phyloP scores from a whole-genome alignment of 2,113 vertebrate genomes.

The Cheilinus undulatus region DNA sequence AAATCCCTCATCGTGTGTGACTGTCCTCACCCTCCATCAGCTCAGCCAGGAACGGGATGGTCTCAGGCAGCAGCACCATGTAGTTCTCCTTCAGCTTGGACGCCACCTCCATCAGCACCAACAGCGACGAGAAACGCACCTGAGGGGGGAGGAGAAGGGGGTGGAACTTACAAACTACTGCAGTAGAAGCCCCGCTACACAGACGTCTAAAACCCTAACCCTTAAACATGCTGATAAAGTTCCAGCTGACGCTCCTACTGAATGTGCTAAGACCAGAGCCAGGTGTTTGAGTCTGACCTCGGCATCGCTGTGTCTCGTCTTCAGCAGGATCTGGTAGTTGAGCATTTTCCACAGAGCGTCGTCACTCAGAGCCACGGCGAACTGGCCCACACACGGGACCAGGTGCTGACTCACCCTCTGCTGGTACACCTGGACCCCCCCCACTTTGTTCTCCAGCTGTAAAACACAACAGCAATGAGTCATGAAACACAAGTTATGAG shows the following conservation, averaged over 20 bases:
- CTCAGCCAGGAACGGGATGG: slow-evolving; percentile 96
- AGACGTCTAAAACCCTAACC: too few relatives aligned
- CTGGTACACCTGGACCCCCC: background rate
- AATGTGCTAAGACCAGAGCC: too few relatives aligned
- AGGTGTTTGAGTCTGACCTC: slow-evolving; percentile 83
- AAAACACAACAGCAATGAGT: too few relatives aligned
- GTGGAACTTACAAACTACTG: too few relatives aligned
- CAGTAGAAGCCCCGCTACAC: too few relatives aligned
- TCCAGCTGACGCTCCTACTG: too few relatives aligned
- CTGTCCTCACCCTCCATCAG: slow-evolving; percentile 95
- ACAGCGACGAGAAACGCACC: slow-evolving; percentile 93
- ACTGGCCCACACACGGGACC: slow-evolving; percentile 92
- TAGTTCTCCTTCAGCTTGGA: slow-evolving; percentile 95
- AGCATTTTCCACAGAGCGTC: slow-evolving; percentile 95
- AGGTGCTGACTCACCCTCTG: slow-evolving; percentile 85
- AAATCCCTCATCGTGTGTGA: too few relatives aligned
- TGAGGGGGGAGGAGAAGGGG: slow-evolving; percentile 59
- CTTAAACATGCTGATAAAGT: too few relatives aligned
- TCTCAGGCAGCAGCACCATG: slow-evolving; percentile 92
- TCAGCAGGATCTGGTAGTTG: slow-evolving; percentile 94
- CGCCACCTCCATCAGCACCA: slow-evolving; percentile 89
- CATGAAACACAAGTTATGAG: background rate
- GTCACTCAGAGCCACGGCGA: slow-evolving; percentile 90
- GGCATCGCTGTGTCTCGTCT: slow-evolving; percentile 88
- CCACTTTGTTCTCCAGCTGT: background rate